Base-by-base conservation (phyloP, 1,140 invertebrate species). In the Drosophila navojoa region DNA sequence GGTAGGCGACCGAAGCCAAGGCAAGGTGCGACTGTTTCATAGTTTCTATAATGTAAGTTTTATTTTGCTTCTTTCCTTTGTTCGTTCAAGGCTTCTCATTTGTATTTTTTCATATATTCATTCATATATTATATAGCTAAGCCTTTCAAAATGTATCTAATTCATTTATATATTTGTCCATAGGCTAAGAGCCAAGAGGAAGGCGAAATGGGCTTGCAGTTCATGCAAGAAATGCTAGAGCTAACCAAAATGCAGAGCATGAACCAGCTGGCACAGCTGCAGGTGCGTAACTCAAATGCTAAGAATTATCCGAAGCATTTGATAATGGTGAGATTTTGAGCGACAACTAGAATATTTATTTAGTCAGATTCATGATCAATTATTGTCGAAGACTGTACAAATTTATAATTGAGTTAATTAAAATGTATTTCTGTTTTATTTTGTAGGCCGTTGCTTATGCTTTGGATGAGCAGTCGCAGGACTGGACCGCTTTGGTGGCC, bases 171-270 rank as follows among this genome's bases (percentile, higher is more conserved):
- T 44, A 19, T 27, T 40, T 22, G 19, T 15, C 19, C 15, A 53
- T 89, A 98, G 97, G 98, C 98, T 10, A 95, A 95, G 89, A 96
- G 96, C 50, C 93, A 95, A 11, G 95, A 96, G 75, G 96, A 98
- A 90, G 98, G 97, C 2, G 96, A 98, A 89, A 97, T 99, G 93
- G 98, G 98, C 0, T 91, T 98, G 22, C 93, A 96, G 29, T 99
- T 99, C 86, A 99, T 99, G 97, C 96, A 98, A 86, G 98, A 99
- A 93, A 99, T 99, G 97, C 95, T 98, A 7, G 97, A 98, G 92
- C 92, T 98, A 47, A 97, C 97, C 35, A 96, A 96, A 87, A 92
- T 94, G 64, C 95, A 96, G 90, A 91, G 93, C 11, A 93, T 95
- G 67, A 93, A 94, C 78, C 92, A 94, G n/a, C 93, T 95, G 72